These are phyloP conservation scores for Brevipalpus yothersi DNA, from an alignment of 1,140 invertebrate species.

Conservation along the genomic window DNA sequence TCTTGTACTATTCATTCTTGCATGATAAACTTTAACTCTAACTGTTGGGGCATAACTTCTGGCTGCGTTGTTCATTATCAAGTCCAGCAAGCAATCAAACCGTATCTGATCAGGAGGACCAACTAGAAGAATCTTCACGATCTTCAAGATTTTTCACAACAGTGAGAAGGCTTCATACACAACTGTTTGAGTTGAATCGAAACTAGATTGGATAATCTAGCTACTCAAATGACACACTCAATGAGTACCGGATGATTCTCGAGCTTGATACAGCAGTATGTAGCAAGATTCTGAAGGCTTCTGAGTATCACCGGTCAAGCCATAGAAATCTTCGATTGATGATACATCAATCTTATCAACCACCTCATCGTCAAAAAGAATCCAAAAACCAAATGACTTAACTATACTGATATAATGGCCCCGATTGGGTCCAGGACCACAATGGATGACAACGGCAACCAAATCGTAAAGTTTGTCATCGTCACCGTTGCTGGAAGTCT, in stretches of 20 bases:
- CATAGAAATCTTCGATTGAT: constrained; percentile 98
- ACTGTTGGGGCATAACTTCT: no score
- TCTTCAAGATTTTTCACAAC: no score
- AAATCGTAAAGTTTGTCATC: constrained; percentile 82
- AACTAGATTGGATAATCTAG: no score
- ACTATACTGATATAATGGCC: constrained; percentile 99
- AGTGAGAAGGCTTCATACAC: no score
- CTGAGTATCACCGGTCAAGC: constrained; percentile 87
- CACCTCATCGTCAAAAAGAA: constrained; percentile 98
- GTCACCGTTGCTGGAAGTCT: constrained; percentile 33
- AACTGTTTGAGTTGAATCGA: no score
- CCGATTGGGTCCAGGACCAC: constrained; percentile 90
- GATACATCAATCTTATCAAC: constrained; percentile 31
- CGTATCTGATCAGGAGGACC: no score
- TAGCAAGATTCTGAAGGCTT: constrained; percentile 98
- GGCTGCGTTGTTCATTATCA: no score
- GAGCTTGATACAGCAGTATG: constrained; percentile 95
- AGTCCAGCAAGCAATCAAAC: no score
- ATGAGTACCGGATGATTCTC: constrained; percentile 29
- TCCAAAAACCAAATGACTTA: constrained; percentile 95
- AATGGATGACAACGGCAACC: constrained; percentile 96
- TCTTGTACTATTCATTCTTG: no score
- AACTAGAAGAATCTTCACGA: no score
- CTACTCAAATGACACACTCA: no score
- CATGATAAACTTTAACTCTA: no score